These are phyloP conservation scores for Lepidothrix coronata DNA, from an alignment of 2,113 vertebrate species.

Conservation along the genomic window DNA sequence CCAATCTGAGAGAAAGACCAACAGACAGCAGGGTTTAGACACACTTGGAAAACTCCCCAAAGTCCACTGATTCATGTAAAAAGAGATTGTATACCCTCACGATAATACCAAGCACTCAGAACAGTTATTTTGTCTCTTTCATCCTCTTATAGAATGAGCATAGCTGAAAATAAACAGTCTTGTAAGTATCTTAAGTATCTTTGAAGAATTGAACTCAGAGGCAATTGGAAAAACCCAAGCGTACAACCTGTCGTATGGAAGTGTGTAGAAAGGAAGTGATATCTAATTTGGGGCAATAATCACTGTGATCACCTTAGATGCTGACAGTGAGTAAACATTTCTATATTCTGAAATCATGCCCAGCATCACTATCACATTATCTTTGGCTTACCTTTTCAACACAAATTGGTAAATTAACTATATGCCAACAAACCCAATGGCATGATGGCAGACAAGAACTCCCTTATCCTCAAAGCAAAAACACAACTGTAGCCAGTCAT, in stretches of 20 bases:
- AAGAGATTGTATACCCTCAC: not conserved
- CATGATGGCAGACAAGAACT: not conserved
- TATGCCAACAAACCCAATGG: not conserved
- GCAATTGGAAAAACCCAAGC: not conserved
- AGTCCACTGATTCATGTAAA: not conserved
- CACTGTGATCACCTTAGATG: not conserved
- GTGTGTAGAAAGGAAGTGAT: not conserved
- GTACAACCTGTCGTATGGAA: not conserved
- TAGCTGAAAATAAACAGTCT: not conserved
- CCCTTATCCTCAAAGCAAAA: not conserved
- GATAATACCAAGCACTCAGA: not conserved
- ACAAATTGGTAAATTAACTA: not conserved
- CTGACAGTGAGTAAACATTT: not conserved
- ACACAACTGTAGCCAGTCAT: not conserved
- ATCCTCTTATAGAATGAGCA: not conserved
- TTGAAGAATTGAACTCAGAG: not conserved
- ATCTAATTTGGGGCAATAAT: not conserved
- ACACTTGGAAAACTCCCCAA: not conserved
- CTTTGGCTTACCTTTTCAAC: not conserved
- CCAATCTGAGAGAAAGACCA: not conserved
- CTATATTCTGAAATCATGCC: not conserved
- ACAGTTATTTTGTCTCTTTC: not conserved
- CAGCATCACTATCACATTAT: not conserved
- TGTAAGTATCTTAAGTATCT: not conserved
- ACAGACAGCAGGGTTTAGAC: not conserved